A percentile compares a stretch with the other conserved stretches of the same genome.
Evolutionary conservation across 2,888 invertebrate species (phyloP).

Genomic region (Zygogramma bicolorata): DNA sequence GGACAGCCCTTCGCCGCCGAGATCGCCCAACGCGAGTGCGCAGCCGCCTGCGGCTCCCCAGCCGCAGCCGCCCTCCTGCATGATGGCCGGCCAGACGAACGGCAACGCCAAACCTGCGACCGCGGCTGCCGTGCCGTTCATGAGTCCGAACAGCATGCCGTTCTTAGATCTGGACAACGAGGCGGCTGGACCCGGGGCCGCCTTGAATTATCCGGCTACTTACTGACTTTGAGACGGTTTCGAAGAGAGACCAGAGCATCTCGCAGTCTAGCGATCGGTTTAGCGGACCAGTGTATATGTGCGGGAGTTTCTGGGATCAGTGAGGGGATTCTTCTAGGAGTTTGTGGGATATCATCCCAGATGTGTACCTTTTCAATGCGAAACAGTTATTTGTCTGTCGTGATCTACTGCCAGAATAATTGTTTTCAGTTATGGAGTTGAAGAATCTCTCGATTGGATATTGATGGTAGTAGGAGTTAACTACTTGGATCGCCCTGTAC

Average conservation of each 20-base stretch:
- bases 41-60: slow-evolving; percentile 23
- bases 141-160: slow-evolving; percentile 54
- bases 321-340: too few species aligned
- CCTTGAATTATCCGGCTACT: slow-evolving; percentile 39
- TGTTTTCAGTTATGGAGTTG: too few species aligned
- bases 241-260: neutral
- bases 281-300: too few species aligned
- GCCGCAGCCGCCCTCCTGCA: slow-evolving; percentile 55
- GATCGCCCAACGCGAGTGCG: slow-evolving; percentile 53
- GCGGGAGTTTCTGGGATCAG: too few species aligned
- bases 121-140: slow-evolving; percentile 41
- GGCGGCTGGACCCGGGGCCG: slow-evolving; percentile 45
- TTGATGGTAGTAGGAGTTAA: too few species aligned
- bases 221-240: slow-evolving; percentile 21
- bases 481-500: too few species aligned
- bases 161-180: slow-evolving; percentile 63
- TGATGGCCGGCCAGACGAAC: slow-evolving; percentile 53
- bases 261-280: neutral
- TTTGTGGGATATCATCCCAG: too few species aligned
- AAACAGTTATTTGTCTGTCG: too few species aligned
- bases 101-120: slow-evolving; percentile 41
- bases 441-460: too few species aligned
- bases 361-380: too few species aligned
- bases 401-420: too few species aligned
- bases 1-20: slow-evolving; percentile 76